Evolutionary conservation across 2,888 invertebrate species (phyloP).

Genomic region (Helicoverpa assulta): DNA sequence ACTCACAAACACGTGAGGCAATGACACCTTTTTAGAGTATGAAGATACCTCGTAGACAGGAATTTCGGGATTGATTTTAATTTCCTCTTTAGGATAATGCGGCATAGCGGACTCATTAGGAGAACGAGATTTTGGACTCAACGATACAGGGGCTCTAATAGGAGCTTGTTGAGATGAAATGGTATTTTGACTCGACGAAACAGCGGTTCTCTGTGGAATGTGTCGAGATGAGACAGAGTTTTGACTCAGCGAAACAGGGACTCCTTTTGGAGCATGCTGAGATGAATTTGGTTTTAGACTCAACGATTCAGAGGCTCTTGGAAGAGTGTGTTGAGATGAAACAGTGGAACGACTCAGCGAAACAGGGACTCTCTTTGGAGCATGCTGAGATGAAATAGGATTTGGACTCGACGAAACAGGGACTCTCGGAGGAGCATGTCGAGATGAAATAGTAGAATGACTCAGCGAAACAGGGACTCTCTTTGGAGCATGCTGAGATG

Average conservation of each 20-base stretch:
- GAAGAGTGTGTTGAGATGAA: background rate
- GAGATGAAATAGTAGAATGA: background rate
- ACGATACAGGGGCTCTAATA: no score
- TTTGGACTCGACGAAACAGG: constrained; percentile 5
- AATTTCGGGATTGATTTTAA: background rate
- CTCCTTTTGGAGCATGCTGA: background rate
- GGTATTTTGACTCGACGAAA: no score
- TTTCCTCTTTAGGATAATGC: background rate
- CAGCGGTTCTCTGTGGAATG: no score
- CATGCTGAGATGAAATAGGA: background rate
- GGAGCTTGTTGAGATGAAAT: no score
- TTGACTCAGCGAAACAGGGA: background rate
- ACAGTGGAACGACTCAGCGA: background rate
- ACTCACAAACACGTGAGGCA: no score
- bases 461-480: constrained; percentile 4
- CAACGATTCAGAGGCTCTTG: background rate
- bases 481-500: background rate
- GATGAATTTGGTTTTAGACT: background rate
- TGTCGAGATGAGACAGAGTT: no score
- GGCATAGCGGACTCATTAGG: background rate
- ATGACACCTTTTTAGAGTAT: background rate
- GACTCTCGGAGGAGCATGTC: constrained; percentile 1
- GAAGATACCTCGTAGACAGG: constrained; percentile 15
- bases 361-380: background rate
- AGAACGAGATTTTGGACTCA: no score